phyloP scores from a whole-genome alignment of 2,888 invertebrate species.

The Rotaria sp. region DNA sequence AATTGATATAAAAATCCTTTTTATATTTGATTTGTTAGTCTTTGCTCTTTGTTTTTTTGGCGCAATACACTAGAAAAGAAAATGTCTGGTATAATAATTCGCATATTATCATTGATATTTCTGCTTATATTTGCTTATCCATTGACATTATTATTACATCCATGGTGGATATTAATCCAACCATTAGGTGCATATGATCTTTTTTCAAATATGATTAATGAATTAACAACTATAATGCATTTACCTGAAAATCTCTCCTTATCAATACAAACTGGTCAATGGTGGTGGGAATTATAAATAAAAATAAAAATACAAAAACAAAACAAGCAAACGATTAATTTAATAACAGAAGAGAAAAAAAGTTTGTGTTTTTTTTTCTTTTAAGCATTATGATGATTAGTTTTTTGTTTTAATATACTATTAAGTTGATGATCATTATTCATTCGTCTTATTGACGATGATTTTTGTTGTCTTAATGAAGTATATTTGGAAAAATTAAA shows the following conservation, averaged over 20 bases:
- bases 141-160: neutral
- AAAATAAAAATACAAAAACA: neutral
- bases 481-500: neutral
- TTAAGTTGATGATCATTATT: neutral
- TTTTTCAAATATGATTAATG: neutral
- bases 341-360: neutral
- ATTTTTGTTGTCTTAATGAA: neutral
- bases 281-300: neutral
- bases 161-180: constrained; percentile 25
- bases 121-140: neutral
- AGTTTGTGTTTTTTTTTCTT: neutral
- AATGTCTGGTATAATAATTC: neutral
- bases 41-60: neutral
- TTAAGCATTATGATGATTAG: neutral
- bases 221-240: neutral
- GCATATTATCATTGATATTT: neutral
- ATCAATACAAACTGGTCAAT: neutral
- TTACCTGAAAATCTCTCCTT: neutral
- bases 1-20: no score
- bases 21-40: no score
- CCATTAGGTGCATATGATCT: neutral
- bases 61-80: neutral
- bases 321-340: no score
- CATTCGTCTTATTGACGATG: neutral
- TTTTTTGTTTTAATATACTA: neutral